Evolutionary conservation across 2,113 vertebrate species (phyloP), one percentile per base, ranked within the genome.

Genomic region (Gobiocypris rarus): DNA sequence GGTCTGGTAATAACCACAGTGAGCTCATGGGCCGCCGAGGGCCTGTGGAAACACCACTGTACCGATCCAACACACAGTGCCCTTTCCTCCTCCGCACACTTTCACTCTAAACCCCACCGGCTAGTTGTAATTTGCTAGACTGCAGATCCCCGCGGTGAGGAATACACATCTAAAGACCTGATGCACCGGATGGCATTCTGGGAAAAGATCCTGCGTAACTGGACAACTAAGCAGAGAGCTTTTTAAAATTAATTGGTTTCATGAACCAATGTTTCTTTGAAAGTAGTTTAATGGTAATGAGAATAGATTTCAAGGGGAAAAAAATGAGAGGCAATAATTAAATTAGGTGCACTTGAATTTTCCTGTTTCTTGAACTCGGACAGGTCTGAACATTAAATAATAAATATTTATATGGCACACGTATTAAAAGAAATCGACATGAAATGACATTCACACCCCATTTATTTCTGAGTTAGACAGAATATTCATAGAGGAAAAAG

Each of bases 1-100:
- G 78, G 58, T 73, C 58, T 86, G 83, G 83, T 91, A 89, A 91
- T 91, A 86, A 69, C 87, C 78, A 50, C 56, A 31, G 82, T 54
- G 87, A 86, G 83, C 86, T 82, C 70, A 75, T 59, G 87, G 88
- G 88, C 84, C 83, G 87, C 86, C 75, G 24, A 79, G 82, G 50
- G 86, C 89, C 88, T 71, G 71, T 86, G 82, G 87, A 90, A 89
- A 89, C 59, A 67, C 48, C 24, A 26, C 38, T 41, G 58, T 34
- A 61, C 52, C 22, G 11, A 52, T 43, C 56, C 69, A 74, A 67
- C 48, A 75, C 24, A 73, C n/a, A 70, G 41, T 9, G 2, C 24
- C 54, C 58, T 45, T 75, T 3, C 83, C 45, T 50, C 69, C 34
- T 65, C 15, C 15, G 3, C 38, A 75, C 67, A 45, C 76, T 26